These are phyloP conservation scores for Drosophila repleta DNA, from an alignment of 1,140 invertebrate species.

Conservation along the genomic window DNA sequence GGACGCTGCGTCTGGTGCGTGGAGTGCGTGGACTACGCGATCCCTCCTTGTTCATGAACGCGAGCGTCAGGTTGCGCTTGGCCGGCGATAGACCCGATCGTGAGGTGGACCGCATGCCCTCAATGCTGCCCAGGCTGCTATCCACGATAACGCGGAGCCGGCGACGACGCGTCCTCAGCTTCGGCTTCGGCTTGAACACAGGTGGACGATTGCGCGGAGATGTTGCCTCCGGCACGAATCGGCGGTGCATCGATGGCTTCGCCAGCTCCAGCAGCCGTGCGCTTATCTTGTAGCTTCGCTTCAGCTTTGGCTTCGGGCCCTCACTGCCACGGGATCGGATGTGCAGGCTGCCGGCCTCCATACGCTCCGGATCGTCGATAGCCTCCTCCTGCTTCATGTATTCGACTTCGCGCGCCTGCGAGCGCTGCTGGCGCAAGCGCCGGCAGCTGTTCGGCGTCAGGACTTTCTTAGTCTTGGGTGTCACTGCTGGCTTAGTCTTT, in stretches of 20 bases:
- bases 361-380: slow-evolving; percentile 47
- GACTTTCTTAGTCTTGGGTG: too few relatives aligned
- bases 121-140: slow-evolving; percentile 66
- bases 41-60: slow-evolving; percentile 42
- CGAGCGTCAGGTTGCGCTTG: slow-evolving; percentile 58
- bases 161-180: neutral
- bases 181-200: neutral
- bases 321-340: neutral
- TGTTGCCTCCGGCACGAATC: neutral
- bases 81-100: slow-evolving; percentile 36
- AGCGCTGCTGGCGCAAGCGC: neutral
- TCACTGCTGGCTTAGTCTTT: neutral
- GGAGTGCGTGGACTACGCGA: neutral
- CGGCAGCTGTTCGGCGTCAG: neutral
- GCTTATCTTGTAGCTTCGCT: slow-evolving; percentile 10
- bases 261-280: slow-evolving; percentile 29
- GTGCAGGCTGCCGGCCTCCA: slow-evolving; percentile 11
- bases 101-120: slow-evolving; percentile 12
- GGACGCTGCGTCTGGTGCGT: neutral
- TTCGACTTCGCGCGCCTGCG: slow-evolving; percentile 24
- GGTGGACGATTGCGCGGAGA: neutral
- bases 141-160: neutral
- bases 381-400: slow-evolving; percentile 40
- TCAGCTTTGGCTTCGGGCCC: neutral
- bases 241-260: slow-evolving; percentile 1